Evolutionary conservation across 2,797 vertebrate species (phyloP).

Genomic region (Hydrophis major): DNA sequence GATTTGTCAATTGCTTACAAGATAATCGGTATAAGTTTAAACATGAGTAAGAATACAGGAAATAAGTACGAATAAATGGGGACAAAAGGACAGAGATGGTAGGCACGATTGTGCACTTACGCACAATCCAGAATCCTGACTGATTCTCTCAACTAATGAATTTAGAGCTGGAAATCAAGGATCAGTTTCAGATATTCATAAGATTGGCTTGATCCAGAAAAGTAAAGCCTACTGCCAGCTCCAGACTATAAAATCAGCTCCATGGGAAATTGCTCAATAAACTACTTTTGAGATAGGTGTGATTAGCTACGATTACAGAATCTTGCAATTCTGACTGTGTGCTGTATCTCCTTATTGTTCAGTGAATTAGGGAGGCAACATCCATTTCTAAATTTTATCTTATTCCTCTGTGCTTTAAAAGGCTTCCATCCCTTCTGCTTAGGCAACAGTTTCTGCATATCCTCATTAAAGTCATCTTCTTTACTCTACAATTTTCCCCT

Average conservation of each 20-base stretch:
- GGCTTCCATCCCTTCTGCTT: neutral
- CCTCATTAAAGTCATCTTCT: neutral
- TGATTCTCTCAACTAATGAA: neutral
- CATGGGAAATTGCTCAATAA: neutral
- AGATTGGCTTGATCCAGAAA: neutral
- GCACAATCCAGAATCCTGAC: neutral
- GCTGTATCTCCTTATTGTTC: neutral
- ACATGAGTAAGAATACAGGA: too few relatives aligned
- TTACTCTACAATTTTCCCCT: neutral
- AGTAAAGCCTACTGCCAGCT: too few relatives aligned
- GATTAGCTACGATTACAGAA: neutral
- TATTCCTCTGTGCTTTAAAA: neutral
- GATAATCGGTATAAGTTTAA: too few relatives aligned
- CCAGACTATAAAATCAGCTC: neutral
- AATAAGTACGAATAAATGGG: too few relatives aligned
- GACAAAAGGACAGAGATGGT: too few relatives aligned
- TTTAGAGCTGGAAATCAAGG: neutral
- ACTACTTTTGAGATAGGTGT: neutral
- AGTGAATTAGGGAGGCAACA: neutral
- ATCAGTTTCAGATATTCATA: neutral
- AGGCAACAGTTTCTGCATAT: neutral
- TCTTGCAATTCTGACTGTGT: neutral
- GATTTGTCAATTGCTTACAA: too few relatives aligned
- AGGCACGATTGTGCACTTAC: too few relatives aligned
- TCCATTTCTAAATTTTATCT: neutral